A percentile compares a stretch with the other conserved stretches of the same genome.
Conservation (phyloP, 2,888 invertebrate genomes). For the Lissocephala sabroskyi region DNA sequence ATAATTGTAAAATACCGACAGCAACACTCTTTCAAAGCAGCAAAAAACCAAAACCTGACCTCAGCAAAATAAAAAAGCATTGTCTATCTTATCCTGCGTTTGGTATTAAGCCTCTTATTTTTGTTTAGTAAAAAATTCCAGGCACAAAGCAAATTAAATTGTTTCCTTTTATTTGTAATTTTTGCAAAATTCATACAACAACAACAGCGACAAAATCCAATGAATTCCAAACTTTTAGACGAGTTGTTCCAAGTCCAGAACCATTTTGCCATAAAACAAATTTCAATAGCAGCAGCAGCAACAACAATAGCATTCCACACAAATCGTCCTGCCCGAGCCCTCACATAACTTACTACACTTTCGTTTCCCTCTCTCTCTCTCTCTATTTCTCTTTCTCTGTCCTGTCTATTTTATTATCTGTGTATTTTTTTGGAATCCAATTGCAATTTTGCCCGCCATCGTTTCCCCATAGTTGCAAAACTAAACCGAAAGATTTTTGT, state of each 20-base stretch:
- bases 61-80: no score
- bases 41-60: constrained; percentile 7
- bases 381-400: constrained; percentile 8
- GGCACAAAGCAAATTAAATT: no score
- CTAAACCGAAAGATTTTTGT: constrained; percentile 49
- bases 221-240: constrained; percentile 22
- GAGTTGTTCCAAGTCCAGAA: constrained; percentile 15
- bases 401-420: no score
- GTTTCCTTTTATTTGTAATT: no score
- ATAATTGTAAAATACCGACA: constrained; percentile 15
- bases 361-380: background rate
- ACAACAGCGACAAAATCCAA: no score
- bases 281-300: constrained; percentile 22
- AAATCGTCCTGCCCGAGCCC: constrained; percentile 63
- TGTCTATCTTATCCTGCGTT: constrained; percentile 23
- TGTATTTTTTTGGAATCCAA: no score
- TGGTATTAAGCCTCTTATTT: constrained; percentile 22
- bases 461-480: constrained; percentile 33
- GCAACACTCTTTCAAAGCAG: constrained; percentile 2
- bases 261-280: constrained; percentile 21
- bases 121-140: constrained; percentile 39
- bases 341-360: constrained; percentile 39
- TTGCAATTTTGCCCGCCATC: constrained; percentile 19
- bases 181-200: constrained; percentile 1
- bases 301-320: constrained; percentile 38